These are phyloP conservation scores for Calephelis nemesis DNA, from an alignment of 1,140 invertebrate genomes.

Conservation along the genomic window DNA sequence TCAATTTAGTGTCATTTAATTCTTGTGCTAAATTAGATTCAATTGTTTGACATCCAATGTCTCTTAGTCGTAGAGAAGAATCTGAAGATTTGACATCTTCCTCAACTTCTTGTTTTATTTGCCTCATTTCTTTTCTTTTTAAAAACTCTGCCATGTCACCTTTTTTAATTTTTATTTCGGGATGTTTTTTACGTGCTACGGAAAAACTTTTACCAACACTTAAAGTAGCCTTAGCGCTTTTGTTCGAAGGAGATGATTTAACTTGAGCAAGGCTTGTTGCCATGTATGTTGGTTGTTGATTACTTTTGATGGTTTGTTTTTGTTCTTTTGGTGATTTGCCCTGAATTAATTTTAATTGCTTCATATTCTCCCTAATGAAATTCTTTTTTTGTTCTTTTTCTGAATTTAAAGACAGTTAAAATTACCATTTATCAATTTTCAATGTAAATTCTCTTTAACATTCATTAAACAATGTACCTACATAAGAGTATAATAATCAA, in stretches of 20 bases:
- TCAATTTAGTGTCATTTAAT: constrained; percentile 60
- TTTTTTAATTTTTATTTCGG: constrained; percentile 65
- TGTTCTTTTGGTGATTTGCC: constrained; percentile 68
- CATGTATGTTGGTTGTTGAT: constrained; percentile 43
- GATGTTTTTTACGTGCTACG: constrained; percentile 45
- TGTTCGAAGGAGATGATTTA: constrained; percentile 63
- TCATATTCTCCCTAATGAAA: constrained; percentile 81
- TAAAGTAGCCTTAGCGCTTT: constrained; percentile 52
- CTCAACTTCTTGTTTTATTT: constrained; percentile 46
- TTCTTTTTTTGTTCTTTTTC: constrained; percentile 79
- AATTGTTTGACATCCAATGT: constrained; percentile 67
- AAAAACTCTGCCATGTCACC: constrained; percentile 74
- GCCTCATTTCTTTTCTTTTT: constrained; percentile 60
- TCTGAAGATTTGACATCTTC: constrained; percentile 45
- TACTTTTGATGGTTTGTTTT: constrained; percentile 53
- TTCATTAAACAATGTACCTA: too few relatives aligned
- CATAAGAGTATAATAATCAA: too few relatives aligned
- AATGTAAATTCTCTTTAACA: too few relatives aligned
- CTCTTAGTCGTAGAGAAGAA: constrained; percentile 52
- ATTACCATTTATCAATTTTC: too few relatives aligned
- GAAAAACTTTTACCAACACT: constrained; percentile 51
- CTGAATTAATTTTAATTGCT: constrained; percentile 78
- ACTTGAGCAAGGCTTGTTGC: constrained; percentile 47
- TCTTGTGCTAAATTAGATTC: constrained; percentile 64
- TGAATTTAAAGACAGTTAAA: constrained; percentile 42